Percentiles rank a stretch among this genome's conserved stretches.
phyloP scores from a whole-genome alignment of 2,797 vertebrate genomes.

The Smutsia gigantea region DNA sequence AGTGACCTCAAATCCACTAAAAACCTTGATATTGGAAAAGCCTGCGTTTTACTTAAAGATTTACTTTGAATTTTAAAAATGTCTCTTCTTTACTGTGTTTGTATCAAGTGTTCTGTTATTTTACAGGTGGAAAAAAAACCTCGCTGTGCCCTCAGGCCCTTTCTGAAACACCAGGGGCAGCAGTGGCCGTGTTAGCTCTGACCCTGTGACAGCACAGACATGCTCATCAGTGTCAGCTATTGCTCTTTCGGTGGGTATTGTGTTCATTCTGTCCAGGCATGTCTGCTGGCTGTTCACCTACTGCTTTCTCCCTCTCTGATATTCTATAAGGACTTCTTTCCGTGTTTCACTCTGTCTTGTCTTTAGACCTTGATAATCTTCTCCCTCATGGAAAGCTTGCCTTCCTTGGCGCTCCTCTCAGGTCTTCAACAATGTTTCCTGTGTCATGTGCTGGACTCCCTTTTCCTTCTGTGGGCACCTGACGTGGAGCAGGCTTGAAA shows the following conservation, averaged over 20 bases:
- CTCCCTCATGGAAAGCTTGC: not conserved
- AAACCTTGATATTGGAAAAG: not conserved
- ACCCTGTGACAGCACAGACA: not conserved
- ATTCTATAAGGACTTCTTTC: not conserved
- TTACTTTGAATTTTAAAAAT: not conserved
- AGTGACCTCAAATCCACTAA: not conserved
- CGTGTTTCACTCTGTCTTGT: not conserved
- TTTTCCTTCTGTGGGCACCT: not conserved
- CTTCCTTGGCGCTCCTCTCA: not conserved
- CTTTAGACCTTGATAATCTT: not conserved
- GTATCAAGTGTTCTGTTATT: not conserved
- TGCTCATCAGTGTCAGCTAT: not conserved
- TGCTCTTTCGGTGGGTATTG: not conserved
- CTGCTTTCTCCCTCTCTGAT: not conserved
- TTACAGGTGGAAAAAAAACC: not conserved
- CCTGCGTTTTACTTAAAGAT: not conserved
- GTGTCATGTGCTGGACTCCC: not conserved
- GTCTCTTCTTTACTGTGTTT: not conserved
- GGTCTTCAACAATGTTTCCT: not conserved
- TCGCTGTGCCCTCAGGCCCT: fast-evolving
- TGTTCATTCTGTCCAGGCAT: not conserved
- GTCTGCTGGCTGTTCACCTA: not conserved
- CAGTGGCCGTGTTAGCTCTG: no score
- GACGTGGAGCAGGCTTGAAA: no score
- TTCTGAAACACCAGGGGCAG: not conserved